A percentile compares a stretch with the other conserved stretches of the same genome.
phyloP scores from a whole-genome alignment of 2,797 vertebrate genomes.

The Acipenser oxyrinchus region DNA sequence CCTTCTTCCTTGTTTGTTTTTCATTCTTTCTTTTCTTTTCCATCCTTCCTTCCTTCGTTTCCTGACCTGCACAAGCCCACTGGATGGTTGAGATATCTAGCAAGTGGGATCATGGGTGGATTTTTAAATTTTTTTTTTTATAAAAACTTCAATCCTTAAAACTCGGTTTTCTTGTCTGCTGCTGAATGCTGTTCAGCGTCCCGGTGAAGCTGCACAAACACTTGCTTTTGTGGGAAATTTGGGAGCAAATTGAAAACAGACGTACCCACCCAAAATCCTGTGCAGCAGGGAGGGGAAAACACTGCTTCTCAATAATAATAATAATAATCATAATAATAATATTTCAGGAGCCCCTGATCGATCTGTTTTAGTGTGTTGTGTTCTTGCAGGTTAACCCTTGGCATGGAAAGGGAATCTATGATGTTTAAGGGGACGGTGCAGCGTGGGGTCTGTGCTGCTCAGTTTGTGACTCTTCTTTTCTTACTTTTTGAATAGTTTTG shows the following conservation, averaged over 20 bases:
- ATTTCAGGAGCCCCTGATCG: not conserved
- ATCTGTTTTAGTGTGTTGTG: not conserved
- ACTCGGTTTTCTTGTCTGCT: too few relatives aligned
- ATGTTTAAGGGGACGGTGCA: too few relatives aligned
- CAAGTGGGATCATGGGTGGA: too few relatives aligned
- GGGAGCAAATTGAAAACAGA: constrained; percentile 71
- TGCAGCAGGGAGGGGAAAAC: constrained; percentile 30
- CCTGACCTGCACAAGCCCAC: constrained; percentile 37
- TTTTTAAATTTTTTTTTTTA: too few relatives aligned
- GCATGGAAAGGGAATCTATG: too few relatives aligned
- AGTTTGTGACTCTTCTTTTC: too few relatives aligned
- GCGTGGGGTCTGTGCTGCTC: too few relatives aligned
- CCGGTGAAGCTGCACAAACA: too few relatives aligned
- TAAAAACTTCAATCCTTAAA: too few relatives aligned
- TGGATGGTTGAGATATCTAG: too few relatives aligned
- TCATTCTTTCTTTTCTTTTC: not conserved
- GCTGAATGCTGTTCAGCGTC: too few relatives aligned
- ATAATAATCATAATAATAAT: constrained; percentile 24
- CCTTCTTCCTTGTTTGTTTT: not conserved
- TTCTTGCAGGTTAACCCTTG: not conserved
- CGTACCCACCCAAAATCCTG: constrained; percentile 45
- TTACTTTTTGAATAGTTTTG: too few relatives aligned
- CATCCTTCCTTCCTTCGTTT: not conserved
- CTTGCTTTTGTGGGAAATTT: not conserved
- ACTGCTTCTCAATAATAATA: not conserved